These are phyloP conservation scores for Furnarius figulus DNA, from an alignment of 2,113 vertebrate genomes.

Conservation along the genomic window DNA sequence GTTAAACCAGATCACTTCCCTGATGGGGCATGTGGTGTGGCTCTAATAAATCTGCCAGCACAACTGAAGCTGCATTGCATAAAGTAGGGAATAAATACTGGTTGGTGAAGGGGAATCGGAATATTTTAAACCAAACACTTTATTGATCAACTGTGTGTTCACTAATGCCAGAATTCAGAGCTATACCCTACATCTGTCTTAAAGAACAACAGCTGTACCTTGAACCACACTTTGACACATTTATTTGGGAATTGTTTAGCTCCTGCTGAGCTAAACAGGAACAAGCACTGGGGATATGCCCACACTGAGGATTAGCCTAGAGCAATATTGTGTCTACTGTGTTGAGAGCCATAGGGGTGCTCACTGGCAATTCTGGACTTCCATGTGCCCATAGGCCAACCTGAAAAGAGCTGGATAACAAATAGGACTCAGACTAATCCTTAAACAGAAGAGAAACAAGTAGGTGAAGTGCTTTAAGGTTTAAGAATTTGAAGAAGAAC, in stretches of 20 bases:
- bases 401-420: neutral
- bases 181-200: neutral
- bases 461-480: neutral
- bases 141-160: neutral
- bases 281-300: neutral
- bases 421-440: neutral
- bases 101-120: neutral
- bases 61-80: neutral
- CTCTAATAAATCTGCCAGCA: neutral
- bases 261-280: neutral
- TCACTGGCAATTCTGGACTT: neutral
- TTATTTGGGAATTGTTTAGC: neutral
- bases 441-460: neutral
- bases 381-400: fast-evolving
- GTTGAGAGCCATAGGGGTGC: fast-evolving
- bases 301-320: neutral
- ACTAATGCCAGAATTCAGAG: neutral
- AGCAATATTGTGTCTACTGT: neutral
- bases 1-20: neutral
- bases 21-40: neutral
- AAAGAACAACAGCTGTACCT: neutral
- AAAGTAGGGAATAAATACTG: neutral
- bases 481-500: neutral
- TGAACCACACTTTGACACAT: fast-evolving
- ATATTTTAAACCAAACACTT: neutral